Evolutionary conservation across 30 jellyfish, hydroid and myxozoan genomes (phyloP).

Genomic region (Nemopilema nomurai): DNA sequence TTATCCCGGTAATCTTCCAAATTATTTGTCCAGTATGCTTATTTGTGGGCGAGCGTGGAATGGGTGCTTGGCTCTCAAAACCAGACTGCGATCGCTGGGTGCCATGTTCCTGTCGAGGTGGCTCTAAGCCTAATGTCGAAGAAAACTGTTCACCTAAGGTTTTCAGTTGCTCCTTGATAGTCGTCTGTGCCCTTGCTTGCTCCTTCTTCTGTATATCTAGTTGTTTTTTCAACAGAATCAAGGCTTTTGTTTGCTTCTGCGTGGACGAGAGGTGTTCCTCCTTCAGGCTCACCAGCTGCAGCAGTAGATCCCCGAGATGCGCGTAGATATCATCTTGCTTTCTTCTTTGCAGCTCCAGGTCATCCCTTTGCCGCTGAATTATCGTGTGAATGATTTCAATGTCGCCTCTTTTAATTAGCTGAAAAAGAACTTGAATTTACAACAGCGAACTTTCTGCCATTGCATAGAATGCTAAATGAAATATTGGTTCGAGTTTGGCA

Average conservation of each 20-base stretch:
- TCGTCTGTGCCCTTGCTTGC: slow-evolving; percentile 73
- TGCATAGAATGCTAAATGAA: no score
- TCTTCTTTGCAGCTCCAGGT: slow-evolving; percentile 68
- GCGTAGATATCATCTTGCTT: slow-evolving; percentile 79
- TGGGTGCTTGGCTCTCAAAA: neutral
- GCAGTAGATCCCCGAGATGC: slow-evolving; percentile 80
- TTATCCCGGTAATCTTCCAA: slow-evolving; percentile 80
- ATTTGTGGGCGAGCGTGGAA: slow-evolving; percentile 6
- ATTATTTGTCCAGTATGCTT: slow-evolving; percentile 68
- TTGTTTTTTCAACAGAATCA: slow-evolving; percentile 76
- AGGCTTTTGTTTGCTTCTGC: slow-evolving; percentile 85
- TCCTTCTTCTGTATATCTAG: slow-evolving; percentile 75
- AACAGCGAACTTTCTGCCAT: no score
- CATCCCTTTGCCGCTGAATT: slow-evolving; percentile 72
- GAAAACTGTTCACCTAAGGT: slow-evolving; percentile 59
- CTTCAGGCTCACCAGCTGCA: slow-evolving; percentile 76
- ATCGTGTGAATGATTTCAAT: slow-evolving; percentile 54
- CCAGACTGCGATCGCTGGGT: neutral
- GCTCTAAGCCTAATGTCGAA: neutral
- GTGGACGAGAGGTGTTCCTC: slow-evolving; percentile 89
- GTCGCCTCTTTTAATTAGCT: slow-evolving; percentile 61
- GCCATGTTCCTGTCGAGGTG: neutral
- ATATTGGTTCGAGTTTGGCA: neutral
- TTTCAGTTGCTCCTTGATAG: slow-evolving; percentile 65
- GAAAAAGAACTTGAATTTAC: neutral